Evolutionary conservation across 1,140 invertebrate genomes (phyloP), one percentile per base, ranked within the genome.

Genomic region (Zaprionus kolodkinae): DNA sequence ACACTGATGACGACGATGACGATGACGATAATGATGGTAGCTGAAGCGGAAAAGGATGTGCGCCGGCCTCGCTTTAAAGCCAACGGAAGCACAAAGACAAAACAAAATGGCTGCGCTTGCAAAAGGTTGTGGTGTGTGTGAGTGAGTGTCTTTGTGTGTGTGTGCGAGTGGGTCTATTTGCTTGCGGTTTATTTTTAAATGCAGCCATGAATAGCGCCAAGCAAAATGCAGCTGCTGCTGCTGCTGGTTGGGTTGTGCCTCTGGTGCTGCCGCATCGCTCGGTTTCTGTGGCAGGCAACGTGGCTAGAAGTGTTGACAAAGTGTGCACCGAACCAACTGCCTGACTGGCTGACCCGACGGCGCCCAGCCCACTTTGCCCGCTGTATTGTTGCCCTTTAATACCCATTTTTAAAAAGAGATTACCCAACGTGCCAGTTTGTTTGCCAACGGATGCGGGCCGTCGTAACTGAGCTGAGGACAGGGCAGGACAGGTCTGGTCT

Each of bases 141-240:
- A 2, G 27, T 30, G 27, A 35, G 33, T 63, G 21, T 61, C 27
- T 54, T 13, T 38, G 36, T 54, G 60, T 52, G 43, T 63, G 61
- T 61, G 61, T 70, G 60, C 73, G 52, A 52, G 57, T 62, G 66
- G 72, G 71, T 81, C 69, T 81, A 88, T 89, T 89, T 88, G 85
- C 81, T 66, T 72, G 85, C 62, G 85, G 85, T 88, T 88, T 88
- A 88, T 88, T 88, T 88, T 88, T 88, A 88, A 88, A 88, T 88
- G 74, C 80, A 84, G 52, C 85, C 84, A 89, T 88, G 84, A 88
- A 88, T 87, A 87, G 84, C 68, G 64, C 64, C 50, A n/a, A 59
- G 30, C 55, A 69, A 71, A 81, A 70, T 71, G 55, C 84, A 74
- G 40, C 57, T 6, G 30, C 30, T 6, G 25, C 35, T 69, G 66